A percentile compares a stretch with the other conserved stretches of the same genome.
phyloP scores from a whole-genome alignment of 2,113 vertebrate genomes.

The Mustela nigripes region DNA sequence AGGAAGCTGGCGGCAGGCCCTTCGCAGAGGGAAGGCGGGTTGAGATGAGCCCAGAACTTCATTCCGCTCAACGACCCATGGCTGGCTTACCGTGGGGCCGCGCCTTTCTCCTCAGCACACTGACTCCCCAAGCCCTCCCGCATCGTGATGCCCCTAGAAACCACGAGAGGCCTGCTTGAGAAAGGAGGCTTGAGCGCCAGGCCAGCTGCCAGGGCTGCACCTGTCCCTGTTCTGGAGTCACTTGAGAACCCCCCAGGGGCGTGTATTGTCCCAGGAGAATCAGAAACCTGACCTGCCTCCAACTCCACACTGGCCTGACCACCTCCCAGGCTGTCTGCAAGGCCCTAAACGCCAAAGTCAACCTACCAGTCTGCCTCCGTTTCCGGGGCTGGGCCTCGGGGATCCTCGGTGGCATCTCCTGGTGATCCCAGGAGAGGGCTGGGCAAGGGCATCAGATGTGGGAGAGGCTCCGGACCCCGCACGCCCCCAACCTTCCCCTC shows the following conservation, averaged over 20 bases:
- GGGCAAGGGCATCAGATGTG: background rate
- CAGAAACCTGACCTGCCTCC: background rate
- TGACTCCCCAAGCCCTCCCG: background rate
- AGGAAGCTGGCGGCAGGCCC: background rate
- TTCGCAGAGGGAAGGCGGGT: background rate
- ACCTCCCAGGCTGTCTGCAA: background rate
- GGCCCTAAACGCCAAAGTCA: too few relatives aligned
- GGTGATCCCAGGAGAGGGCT: background rate
- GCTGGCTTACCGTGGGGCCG: background rate
- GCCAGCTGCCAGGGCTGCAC: background rate
- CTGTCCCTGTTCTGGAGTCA: background rate
- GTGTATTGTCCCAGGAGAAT: too few relatives aligned
- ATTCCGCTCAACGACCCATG: background rate
- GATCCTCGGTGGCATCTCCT: background rate
- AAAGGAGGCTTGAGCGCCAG: background rate
- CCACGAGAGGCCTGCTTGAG: background rate
- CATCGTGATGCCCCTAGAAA: background rate
- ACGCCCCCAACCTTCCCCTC: too few relatives aligned
- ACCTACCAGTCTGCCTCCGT: background rate
- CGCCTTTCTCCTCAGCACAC: background rate
- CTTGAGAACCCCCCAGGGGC: background rate
- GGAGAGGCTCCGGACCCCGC: background rate
- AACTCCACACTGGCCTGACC: background rate
- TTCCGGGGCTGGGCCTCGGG: background rate
- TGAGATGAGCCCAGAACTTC: background rate